Conservation (phyloP, 2,888 invertebrate genomes). For the Nemurella pictetii region DNA sequence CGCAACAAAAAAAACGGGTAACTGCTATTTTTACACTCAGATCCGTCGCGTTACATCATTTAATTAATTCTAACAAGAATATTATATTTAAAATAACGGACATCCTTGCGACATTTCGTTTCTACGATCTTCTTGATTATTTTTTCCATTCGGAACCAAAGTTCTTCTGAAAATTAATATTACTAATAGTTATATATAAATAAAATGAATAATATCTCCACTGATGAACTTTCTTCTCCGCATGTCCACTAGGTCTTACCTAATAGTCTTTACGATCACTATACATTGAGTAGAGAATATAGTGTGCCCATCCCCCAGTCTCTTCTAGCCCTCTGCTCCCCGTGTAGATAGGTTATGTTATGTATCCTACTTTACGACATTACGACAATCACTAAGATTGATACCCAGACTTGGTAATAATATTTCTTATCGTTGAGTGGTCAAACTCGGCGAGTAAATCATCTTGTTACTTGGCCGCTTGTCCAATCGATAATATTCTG, state of each 20-base stretch:
- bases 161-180: no score
- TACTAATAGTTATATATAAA: no score
- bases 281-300: conserved; percentile 28
- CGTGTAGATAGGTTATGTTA: conserved; percentile 20
- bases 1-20: neutral
- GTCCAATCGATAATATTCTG: conserved; percentile 23
- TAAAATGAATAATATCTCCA: no score
- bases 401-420: conserved; percentile 21
- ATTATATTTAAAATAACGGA: neutral
- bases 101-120: neutral
- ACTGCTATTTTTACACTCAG: neutral
- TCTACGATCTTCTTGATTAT: neutral
- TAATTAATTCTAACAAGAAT: neutral
- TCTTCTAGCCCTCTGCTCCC: conserved; percentile 4
- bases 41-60: neutral
- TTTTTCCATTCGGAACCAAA: no score
- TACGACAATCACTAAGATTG: conserved; percentile 24
- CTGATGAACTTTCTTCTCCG: neutral
- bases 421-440: conserved; percentile 38
- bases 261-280: conserved; percentile 32
- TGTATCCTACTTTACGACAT: conserved; percentile 25
- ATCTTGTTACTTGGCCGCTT: conserved; percentile 31
- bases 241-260: no score
- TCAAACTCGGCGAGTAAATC: conserved; percentile 34
- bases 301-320: neutral